A percentile compares a stretch with the other conserved stretches of the same genome.
Conservation (phyloP, 1,140 invertebrate species). For the Hermetia illucens region DNA sequence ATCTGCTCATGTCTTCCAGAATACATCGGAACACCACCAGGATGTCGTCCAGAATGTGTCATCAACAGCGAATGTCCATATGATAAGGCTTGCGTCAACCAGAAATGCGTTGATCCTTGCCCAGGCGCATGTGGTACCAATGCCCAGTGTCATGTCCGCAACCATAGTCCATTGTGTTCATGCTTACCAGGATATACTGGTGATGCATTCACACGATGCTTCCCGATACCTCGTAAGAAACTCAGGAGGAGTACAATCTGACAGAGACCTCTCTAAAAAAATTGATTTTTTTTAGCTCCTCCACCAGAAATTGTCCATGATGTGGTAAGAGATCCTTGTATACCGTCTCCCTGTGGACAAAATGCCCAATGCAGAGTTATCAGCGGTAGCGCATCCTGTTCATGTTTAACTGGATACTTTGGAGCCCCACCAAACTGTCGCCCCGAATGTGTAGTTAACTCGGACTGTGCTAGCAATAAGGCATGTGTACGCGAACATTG, state of each 20-base stretch:
- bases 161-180: slow-evolving; percentile 70
- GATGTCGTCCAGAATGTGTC: slow-evolving; percentile 67
- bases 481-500: slow-evolving; percentile 60
- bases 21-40: slow-evolving; percentile 61
- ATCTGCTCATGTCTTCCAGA: slow-evolving; percentile 62
- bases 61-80: slow-evolving; percentile 66
- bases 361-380: slow-evolving; percentile 59
- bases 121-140: slow-evolving; percentile 63
- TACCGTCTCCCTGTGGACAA: slow-evolving; percentile 63
- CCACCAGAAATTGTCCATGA: slow-evolving; percentile 25
- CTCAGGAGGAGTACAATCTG: slow-evolving; percentile 34
- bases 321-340: slow-evolving; percentile 58
- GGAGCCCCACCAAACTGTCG: slow-evolving; percentile 60
- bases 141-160: slow-evolving; percentile 66
- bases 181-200: slow-evolving; percentile 62
- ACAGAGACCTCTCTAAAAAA: slow-evolving; percentile 44
- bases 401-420: slow-evolving; percentile 54
- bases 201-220: slow-evolving; percentile 66
- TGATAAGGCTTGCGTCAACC: slow-evolving; percentile 62
- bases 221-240: slow-evolving; percentile 38
- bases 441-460: slow-evolving; percentile 59
- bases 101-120: slow-evolving; percentile 75
- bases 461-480: slow-evolving; percentile 56
- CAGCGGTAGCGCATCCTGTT: slow-evolving; percentile 53
- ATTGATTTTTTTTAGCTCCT: slow-evolving; percentile 12